Evolutionary conservation across 1,140 invertebrate species (phyloP), one percentile per base, ranked within the genome.

Genomic region (Holcopasites calliopsidis): DNA sequence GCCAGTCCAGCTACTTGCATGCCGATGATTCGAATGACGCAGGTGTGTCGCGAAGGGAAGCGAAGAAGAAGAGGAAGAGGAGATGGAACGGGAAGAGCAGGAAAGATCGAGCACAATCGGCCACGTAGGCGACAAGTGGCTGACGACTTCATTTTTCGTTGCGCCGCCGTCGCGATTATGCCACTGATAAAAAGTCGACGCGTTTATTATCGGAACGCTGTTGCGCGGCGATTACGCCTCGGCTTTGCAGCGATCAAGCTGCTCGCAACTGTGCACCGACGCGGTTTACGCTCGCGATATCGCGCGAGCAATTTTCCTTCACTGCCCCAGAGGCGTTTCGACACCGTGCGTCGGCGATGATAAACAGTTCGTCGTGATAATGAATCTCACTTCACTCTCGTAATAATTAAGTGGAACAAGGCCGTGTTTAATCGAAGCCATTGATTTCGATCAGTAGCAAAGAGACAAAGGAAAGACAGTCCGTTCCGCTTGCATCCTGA

Each of bases 21-120:
- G 61, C 58, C 73, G 55, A 49, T 72, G n/a, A n/a, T n/a, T n/a
- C n/a, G 57, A 81, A 73, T 50, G 62, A 74, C 31, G 49, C 54
- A 31, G 33, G 0, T 33, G 54, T 11, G 6, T 11, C 31, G 28
- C 54, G 54, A 35, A 57, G 33, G 28, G 2, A 72, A 23, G 11
- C 3, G 23, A 2, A 23, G 58, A 42, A 18, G 26, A 44, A n/a
- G 38, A 62, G 4, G 13, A 28, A n/a, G 44, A 16, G 21, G 7
- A 28, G 58, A 66, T n/a, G 33, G 16, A 76, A 60, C 26, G 61
- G 13, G 55, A 58, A 71, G 52, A 50, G 21, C 47, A 55, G 64
- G 33, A 54, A 65, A 52, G 72, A 62, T 72, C 28, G 44, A 40
- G 33, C 44, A 40, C 28, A 40, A 65, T 65, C 60, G 61, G 18